Base-by-base conservation (phyloP, 2,797 vertebrate genomes). In the Echiichthys vipera region DNA sequence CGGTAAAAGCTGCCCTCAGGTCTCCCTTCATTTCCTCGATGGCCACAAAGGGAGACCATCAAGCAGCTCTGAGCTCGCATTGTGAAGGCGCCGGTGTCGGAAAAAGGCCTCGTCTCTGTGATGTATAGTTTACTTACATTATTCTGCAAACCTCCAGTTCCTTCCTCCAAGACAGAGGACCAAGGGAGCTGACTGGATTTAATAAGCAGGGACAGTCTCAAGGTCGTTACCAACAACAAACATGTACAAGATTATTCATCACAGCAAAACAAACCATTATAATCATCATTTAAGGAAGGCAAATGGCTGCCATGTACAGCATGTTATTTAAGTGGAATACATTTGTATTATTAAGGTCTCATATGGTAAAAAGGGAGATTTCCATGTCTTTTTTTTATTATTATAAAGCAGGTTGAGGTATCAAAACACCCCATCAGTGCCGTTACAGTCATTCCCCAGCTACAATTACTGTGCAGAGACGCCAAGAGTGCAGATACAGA, bases 1-100 rank as follows among this genome's bases (percentile, higher is more conserved):
- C 46, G 46, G 83, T 85, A 69, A 81, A 90, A 84, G 67, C 78
- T 37, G 84, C 84, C 80, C 81, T 32, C 72, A 0, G 78, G 86
- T 84, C 84, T 87, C 84, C 79, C 74, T 88, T 85, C 84, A 90
- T 88, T 95, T 95, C 93, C 93, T 94, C 51, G 27, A 86, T 80
- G 77, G 88, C 74, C 91, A 82, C 93, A 86, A 62, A 87, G 91
- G 93, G 92, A 92, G 84, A 77, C 65, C 54, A 57, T 84, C 84
- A 83, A 80, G 85, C 71, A 20, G 84, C 81, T 80, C 88, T 9
- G 64, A 62, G 80, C 74, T 71, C 13, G 36, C 78, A 76, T 42
- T 82, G 83, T 75, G 75, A 64, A 29, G 69, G 37, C 9, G 10
- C 69, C 78, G 75, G 56, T 74, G 72, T 77, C 42, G 59, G 87